Evolutionary conservation across 2,113 vertebrate genomes (phyloP).

Genomic region (Oenanthe oenanthe): DNA sequence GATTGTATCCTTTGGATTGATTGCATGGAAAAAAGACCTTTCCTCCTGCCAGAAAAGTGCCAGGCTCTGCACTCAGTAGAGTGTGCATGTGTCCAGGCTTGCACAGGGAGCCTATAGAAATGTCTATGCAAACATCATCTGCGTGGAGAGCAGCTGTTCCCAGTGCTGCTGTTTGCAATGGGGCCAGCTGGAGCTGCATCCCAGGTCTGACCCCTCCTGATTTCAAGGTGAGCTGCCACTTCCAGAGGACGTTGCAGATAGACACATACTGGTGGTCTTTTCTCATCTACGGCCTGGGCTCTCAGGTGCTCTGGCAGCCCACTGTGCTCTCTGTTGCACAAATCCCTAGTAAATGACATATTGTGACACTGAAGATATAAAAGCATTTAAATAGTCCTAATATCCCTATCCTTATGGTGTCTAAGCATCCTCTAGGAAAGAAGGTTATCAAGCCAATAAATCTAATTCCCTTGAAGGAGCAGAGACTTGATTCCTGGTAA

Average conservation of each 20-base stretch:
- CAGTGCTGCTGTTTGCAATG: neutral
- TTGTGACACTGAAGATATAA: neutral
- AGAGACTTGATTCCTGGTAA: neutral
- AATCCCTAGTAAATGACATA: neutral
- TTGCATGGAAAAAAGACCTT: neutral
- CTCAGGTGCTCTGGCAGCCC: neutral
- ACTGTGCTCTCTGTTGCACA: neutral
- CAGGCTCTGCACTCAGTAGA: neutral
- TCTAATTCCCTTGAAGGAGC: neutral
- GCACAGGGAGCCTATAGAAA: neutral
- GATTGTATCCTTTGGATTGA: neutral
- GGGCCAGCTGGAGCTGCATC: neutral
- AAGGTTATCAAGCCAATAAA: neutral
- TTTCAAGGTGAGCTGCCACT: neutral
- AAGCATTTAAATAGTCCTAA: neutral
- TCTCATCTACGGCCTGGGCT: neutral
- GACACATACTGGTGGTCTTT: neutral
- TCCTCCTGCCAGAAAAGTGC: neutral
- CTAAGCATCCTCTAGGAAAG: neutral
- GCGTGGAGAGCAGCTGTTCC: neutral
- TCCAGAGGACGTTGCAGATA: neutral
- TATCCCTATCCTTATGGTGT: neutral
- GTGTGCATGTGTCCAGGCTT: accelerated
- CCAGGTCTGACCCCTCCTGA: neutral
- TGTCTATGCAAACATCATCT: neutral